phyloP scores from a whole-genome alignment of 2,797 vertebrate genomes.

The Sebastes minor region DNA sequence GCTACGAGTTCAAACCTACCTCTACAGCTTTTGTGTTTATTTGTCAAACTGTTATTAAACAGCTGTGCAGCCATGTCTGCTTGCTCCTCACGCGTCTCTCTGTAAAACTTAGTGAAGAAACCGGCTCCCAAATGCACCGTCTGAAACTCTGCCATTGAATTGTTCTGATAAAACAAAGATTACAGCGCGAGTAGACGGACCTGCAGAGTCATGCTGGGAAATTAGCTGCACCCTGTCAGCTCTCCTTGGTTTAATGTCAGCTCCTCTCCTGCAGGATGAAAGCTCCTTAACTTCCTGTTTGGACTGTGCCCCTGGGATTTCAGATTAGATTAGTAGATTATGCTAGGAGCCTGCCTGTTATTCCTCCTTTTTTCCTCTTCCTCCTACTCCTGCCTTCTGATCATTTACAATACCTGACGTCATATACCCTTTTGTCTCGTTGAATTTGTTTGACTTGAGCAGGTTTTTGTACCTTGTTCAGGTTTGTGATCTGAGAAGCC shows the following conservation, averaged over 20 bases:
- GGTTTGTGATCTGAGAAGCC: constrained; percentile 21
- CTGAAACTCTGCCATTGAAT: not conserved
- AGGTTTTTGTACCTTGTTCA: constrained; percentile 18
- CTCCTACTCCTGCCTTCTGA: not conserved
- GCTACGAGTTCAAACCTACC: constrained; percentile 7
- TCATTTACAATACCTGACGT: not conserved
- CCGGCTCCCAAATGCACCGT: not conserved
- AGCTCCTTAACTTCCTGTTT: constrained; percentile 56
- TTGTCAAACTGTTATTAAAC: not conserved
- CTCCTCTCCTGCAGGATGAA: constrained; percentile 38
- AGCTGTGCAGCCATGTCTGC: not conserved
- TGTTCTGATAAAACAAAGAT: not conserved
- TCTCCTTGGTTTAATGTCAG: constrained; percentile 24
- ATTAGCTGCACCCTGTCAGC: constrained; percentile 13
- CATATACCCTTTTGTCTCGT: not conserved
- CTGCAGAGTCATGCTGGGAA: constrained; percentile 42
- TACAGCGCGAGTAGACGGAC: not conserved
- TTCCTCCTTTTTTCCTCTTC: not conserved
- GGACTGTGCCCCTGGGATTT: constrained; percentile 25
- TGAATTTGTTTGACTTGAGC: constrained; percentile 40
- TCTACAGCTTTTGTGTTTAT: not conserved
- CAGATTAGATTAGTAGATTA: constrained; percentile 63
- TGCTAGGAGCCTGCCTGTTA: constrained; percentile 18
- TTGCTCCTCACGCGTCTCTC: not conserved
- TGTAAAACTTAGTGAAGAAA: not conserved